Evolutionary conservation across 2,113 vertebrate genomes (phyloP), one percentile per base, ranked within the genome.

Genomic region (Electrona antarctica): DNA sequence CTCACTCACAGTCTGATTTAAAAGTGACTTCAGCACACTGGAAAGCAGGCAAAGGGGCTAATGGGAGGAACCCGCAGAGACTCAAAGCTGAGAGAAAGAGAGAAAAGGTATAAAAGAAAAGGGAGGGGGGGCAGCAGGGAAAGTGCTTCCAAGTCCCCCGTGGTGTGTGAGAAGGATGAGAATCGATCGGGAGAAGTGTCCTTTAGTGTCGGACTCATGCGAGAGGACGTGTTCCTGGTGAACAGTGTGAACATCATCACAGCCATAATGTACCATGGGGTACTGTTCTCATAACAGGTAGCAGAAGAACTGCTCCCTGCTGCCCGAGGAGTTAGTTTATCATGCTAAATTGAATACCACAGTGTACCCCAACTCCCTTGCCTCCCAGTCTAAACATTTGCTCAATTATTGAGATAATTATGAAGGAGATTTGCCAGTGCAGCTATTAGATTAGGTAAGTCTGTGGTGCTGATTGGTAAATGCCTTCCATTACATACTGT

Each of bases 51-150:
- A 73, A 70, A 85, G 74, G 72, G 71, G 77, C 83, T 88, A 88
- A 91, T 87, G 84, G 79, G 80, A 81, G 73, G 62, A 80, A 67
- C 76, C 87, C 69, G 2, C 50, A 28, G 87, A 85, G 85, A 86
- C 67, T 60, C 49, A 57, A 56, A 65, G 69, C 60, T 63, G 60
- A 83, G 77, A 83, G 79, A 81, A 83, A 86, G 67, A 68, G 21
- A 70, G 54, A 69, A 68, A 41, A 73, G 55, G 60, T 73, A 60
- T 49, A 64, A 78, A 61, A 70, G 5, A 41, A 33, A 41, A 28
- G 8, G 61, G n/a, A 59, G 62, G 73, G 73, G 51, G 62, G 76
- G 69, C 64, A 79, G 68, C 51, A 70, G 50, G 63, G 62, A 86
- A 82, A 88, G 83, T 85, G 85, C 73, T 83, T 79, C 69, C 60